These are phyloP conservation scores for Laterallus jamaicensis DNA, from an alignment of 2,113 vertebrate species.

Conservation along the genomic window DNA sequence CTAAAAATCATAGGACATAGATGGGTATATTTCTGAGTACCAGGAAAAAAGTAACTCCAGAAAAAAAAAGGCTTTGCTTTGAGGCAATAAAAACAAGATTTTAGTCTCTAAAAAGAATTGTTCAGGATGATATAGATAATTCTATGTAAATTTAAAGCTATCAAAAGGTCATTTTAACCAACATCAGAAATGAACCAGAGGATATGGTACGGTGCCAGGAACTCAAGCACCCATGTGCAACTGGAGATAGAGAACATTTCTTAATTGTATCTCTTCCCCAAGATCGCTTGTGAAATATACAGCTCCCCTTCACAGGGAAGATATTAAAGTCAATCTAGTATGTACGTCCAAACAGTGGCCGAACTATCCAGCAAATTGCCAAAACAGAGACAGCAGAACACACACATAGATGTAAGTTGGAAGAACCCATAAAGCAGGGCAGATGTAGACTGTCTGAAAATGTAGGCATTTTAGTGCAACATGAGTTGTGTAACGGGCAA, in stretches of 20 bases:
- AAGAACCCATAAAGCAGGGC: not conserved
- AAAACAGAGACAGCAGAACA: not conserved
- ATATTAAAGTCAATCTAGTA: not conserved
- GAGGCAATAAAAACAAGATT: not conserved
- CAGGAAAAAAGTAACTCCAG: not conserved
- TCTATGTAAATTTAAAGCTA: not conserved
- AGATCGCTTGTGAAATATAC: not conserved
- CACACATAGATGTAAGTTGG: not conserved
- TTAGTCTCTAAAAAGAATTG: not conserved
- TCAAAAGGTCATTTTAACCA: not conserved
- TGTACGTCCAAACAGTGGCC: not conserved
- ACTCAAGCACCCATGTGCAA: not conserved
- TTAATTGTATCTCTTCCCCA: conserved; percentile 6
- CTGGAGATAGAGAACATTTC: conserved; percentile 4
- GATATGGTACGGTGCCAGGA: not conserved
- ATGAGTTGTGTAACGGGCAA: not conserved
- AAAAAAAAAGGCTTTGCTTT: not conserved
- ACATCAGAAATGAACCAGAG: not conserved
- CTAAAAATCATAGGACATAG: not conserved
- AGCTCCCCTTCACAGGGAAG: not conserved
- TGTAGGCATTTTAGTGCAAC: not conserved
- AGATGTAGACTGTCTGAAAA: not conserved
- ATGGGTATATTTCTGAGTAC: not conserved
- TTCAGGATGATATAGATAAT: not conserved
- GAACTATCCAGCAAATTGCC: not conserved